phyloP scores from a whole-genome alignment of 2,888 invertebrate species.

The Phlogophora meticulosa region DNA sequence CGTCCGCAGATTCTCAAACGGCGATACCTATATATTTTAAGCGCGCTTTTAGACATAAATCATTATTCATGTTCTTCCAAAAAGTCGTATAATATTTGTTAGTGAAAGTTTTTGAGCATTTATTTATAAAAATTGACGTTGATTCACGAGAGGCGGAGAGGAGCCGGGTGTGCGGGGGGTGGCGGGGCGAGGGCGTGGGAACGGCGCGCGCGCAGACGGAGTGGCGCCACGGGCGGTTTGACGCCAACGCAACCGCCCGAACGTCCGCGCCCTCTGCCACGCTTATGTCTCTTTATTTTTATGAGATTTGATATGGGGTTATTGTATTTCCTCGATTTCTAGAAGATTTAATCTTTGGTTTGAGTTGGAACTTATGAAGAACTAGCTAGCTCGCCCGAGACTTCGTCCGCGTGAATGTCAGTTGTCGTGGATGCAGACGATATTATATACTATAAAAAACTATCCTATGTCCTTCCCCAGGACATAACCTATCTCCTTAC shows the following conservation, averaged over 20 bases:
- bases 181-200: conserved; percentile 78
- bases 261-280: conserved; percentile 4
- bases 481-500: no score
- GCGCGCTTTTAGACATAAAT: conserved; percentile 55
- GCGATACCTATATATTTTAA: conserved; percentile 43
- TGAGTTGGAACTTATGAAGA: neutral
- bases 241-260: conserved; percentile 69
- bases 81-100: conserved; percentile 72
- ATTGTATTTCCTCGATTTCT: neutral
- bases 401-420: no score
- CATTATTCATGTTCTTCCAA: conserved; percentile 70
- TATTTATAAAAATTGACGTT: conserved; percentile 81
- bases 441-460: no score
- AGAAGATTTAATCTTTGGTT: neutral
- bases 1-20: conserved; percentile 24
- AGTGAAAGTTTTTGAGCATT: conserved; percentile 85
- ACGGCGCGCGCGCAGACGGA: conserved; percentile 82
- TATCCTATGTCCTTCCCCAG: no score
- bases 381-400: no score
- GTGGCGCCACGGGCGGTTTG: conserved; percentile 85
- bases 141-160: conserved; percentile 69
- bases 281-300: neutral
- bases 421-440: no score
- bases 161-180: conserved; percentile 60
- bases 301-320: conserved; percentile 9